phyloP scores from a whole-genome alignment of 2,888 invertebrate species.

The Meteorus cinctellus region DNA sequence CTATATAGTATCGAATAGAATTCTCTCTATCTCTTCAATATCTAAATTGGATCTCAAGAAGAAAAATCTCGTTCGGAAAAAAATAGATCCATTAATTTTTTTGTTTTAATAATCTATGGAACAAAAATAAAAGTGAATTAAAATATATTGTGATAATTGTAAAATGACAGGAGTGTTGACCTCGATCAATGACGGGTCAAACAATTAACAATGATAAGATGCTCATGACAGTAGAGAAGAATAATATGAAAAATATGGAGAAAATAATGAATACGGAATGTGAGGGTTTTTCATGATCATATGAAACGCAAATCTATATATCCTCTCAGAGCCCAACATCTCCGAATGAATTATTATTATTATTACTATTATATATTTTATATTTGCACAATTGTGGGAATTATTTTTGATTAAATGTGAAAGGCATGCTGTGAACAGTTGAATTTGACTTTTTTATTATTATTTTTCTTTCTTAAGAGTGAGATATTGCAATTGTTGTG shows the following conservation, averaged over 20 bases:
- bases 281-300: background rate
- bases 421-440: conserved; percentile 27
- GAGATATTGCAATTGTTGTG: conserved; percentile 56
- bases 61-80: background rate
- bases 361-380: conserved; percentile 43
- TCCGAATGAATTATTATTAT: conserved; percentile 36
- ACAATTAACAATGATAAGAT: background rate
- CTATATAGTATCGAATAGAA: background rate
- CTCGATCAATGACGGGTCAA: background rate
- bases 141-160: conserved; percentile 53
- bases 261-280: background rate
- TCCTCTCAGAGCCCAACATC: conserved; percentile 41
- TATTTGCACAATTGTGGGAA: conserved; percentile 38
- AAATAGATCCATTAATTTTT: background rate
- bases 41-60: background rate
- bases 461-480: conserved; percentile 35
- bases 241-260: conserved; percentile 2
- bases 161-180: conserved; percentile 15
- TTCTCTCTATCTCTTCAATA: background rate
- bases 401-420: conserved; percentile 36
- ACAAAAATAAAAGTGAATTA: conserved; percentile 6
- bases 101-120: background rate
- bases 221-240: background rate
- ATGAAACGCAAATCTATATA: background rate
- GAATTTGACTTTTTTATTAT: background rate